Evolutionary conservation across 2,888 invertebrate species (phyloP).

Genomic region (Xylota segnis): DNA sequence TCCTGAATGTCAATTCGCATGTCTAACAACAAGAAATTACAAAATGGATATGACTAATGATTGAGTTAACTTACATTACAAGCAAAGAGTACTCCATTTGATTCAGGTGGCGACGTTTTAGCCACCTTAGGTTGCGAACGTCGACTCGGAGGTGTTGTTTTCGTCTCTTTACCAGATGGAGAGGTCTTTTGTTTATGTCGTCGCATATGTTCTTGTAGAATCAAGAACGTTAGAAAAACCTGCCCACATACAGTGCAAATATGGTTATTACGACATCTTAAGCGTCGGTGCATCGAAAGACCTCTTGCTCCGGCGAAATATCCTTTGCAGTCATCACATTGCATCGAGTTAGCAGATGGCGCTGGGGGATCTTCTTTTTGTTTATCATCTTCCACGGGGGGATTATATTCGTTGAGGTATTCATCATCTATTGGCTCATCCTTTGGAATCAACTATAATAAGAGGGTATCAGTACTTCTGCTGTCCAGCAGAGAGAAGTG

Average conservation of each 20-base stretch:
- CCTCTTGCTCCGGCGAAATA: not conserved
- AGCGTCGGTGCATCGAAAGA: not conserved
- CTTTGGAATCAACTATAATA: conserved; percentile 19
- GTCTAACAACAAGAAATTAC: not conserved
- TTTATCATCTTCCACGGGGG: not conserved
- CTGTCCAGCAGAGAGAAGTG: too few relatives aligned
- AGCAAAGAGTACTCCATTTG: not conserved
- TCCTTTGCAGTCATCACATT: conserved; percentile 1
- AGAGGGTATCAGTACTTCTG: not conserved
- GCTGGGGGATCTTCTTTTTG: not conserved
- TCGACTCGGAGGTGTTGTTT: not conserved
- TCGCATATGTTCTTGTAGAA: not conserved
- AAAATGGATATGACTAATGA: not conserved
- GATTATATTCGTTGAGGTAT: not conserved
- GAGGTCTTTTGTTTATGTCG: not conserved
- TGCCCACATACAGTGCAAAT: conserved; percentile 35
- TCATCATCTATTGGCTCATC: conserved; percentile 23
- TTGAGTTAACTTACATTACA: conserved; percentile 13
- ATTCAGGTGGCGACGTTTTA: not conserved
- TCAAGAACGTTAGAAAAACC: not conserved
- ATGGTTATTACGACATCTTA: conserved; percentile 24
- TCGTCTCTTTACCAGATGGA: not conserved
- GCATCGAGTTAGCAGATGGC: not conserved
- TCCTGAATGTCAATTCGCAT: conserved; percentile 28
- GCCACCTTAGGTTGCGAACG: not conserved